phyloP scores from a whole-genome alignment of 23 tunicate genomes.

The Pegea sp. region DNA sequence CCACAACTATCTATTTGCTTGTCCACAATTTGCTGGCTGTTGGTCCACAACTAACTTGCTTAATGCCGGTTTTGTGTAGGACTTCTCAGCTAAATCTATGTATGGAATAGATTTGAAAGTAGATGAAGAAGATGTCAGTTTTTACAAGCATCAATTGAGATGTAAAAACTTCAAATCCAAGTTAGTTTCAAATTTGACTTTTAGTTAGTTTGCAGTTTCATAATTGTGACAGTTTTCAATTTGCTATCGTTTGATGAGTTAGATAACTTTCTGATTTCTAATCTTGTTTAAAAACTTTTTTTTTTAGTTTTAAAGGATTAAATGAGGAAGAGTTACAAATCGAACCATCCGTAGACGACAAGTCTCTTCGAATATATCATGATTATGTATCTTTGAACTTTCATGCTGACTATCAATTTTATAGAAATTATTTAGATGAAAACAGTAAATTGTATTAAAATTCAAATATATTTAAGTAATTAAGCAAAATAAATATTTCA shows the following conservation, averaged over 20 bases:
- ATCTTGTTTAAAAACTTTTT: neutral
- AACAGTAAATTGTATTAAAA: too few relatives aligned
- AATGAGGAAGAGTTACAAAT: neutral
- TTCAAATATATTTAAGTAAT: too few relatives aligned
- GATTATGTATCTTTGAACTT: slow-evolving; percentile 23
- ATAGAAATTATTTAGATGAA: slow-evolving; percentile 15
- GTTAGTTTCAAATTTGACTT: neutral
- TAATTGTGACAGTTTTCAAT: neutral
- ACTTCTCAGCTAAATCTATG: slow-evolving; percentile 17
- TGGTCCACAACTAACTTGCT: neutral
- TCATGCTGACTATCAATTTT: slow-evolving; percentile 29
- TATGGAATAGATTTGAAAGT: slow-evolving; percentile 42
- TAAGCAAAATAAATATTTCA: too few relatives aligned
- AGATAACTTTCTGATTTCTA: too few relatives aligned
- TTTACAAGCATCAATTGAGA: neutral
- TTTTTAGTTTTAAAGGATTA: neutral
- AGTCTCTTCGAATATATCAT: slow-evolving; percentile 44
- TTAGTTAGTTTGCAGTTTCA: neutral
- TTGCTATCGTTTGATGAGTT: too few relatives aligned
- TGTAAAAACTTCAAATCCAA: neutral
- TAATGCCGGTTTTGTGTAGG: slow-evolving; percentile 4
- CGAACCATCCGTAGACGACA: slow-evolving; percentile 34
- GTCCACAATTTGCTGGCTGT: neutral
- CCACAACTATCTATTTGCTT: neutral
- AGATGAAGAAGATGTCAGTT: slow-evolving; percentile 6